Conservation (phyloP, 2,797 vertebrate genomes). For the Arctocebus calabarensis region DNA sequence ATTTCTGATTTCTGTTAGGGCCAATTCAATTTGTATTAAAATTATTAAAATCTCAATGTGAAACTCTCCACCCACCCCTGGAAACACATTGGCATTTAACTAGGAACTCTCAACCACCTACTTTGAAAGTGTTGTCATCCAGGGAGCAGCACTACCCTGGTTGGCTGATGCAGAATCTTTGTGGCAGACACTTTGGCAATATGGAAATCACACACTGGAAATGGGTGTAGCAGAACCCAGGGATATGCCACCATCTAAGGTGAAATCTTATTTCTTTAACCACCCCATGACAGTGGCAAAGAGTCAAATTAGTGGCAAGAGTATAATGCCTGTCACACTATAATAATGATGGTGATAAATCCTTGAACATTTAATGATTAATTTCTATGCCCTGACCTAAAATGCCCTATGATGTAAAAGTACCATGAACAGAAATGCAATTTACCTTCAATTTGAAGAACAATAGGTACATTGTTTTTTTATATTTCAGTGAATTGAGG, state of each 20-base stretch:
- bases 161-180: neutral
- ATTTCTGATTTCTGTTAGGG: neutral
- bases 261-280: neutral
- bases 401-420: neutral
- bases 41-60: neutral
- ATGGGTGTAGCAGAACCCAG: neutral
- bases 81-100: neutral
- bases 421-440: neutral
- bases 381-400: neutral
- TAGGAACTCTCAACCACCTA: neutral
- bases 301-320: neutral
- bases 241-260: neutral
- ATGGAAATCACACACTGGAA: neutral
- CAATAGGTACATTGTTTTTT: neutral
- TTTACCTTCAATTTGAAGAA: neutral
- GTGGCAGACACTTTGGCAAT: neutral
- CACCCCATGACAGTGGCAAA: neutral
- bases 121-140: neutral
- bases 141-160: too few relatives aligned
- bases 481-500: neutral
- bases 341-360: neutral
- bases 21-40: neutral
- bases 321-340: neutral
- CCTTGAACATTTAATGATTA: neutral
- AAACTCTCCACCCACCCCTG: neutral